Percentiles rank a stretch among this genome's conserved stretches.
Evolutionary conservation across 2,888 invertebrate genomes (phyloP).

Genomic region (Thecophora atra): DNA sequence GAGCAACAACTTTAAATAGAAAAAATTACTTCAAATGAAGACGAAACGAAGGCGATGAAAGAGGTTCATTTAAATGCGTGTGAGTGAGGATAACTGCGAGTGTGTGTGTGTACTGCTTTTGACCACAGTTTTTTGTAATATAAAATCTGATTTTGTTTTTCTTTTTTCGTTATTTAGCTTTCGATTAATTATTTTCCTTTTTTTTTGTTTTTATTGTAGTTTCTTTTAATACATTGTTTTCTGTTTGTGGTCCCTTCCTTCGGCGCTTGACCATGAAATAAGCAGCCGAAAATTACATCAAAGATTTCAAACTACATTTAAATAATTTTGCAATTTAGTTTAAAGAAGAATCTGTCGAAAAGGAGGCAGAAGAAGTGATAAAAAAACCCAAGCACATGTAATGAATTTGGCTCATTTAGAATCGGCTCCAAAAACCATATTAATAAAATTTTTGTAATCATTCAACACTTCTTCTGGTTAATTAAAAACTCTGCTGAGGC

Average conservation of each 20-base stretch:
- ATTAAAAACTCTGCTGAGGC: no score
- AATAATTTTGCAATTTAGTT: no score
- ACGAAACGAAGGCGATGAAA: background rate
- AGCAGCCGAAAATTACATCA: background rate
- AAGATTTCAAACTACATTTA: no score
- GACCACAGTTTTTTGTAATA: background rate
- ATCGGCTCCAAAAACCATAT: no score
- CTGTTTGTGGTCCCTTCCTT: no score
- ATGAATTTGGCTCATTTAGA: no score
- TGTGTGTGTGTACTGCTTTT: background rate
- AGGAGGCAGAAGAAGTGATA: no score
- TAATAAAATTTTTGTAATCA: no score
- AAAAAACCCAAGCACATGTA: no score
- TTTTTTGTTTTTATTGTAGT: background rate
- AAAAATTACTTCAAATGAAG: background rate
- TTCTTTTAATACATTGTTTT: background rate
- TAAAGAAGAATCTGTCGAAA: no score
- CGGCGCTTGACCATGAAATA: slow-evolving; percentile 2
- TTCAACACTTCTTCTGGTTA: no score
- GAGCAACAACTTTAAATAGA: background rate
- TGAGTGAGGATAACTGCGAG: background rate
- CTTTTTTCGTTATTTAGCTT: background rate
- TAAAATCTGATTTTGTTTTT: background rate
- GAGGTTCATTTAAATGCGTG: background rate
- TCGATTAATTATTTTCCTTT: background rate